Evolutionary conservation across 2,113 vertebrate genomes (phyloP), one percentile per base, ranked within the genome.

Genomic region (Puntigrus tetrazona): DNA sequence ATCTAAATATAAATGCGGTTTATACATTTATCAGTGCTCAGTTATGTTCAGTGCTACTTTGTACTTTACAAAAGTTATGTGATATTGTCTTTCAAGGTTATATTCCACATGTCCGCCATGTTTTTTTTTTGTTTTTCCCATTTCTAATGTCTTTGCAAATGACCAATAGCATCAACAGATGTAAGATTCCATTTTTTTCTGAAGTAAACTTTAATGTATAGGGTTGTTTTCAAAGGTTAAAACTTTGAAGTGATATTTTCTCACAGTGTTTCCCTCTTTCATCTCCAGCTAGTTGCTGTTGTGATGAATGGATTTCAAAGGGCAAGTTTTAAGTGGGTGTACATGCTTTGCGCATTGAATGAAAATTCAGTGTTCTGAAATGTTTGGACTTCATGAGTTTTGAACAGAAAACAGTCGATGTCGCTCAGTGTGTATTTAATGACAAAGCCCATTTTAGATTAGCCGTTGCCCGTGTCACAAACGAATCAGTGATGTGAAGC

Each of bases 221-320:
- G 72, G 7, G 72, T 47, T 74, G 72, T 74, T 74, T 10, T 74
- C 25, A 47, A 27, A 47, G 38, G 27, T 13, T 47, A 74, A 45
- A 27, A 14, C 7, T 70, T 70, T 70, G 34, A 72, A 72, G 22
- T 43, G 25, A 43, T 72, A 72, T 25, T 70, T 41, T 41, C 36
- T 72, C 36, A 5, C 67, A 72, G 36, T 72, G 69, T 72, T 72
- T 72, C 36, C 13, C 69, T 41, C 36, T 25, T 41, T 20, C 69
- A 72, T 72, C 22, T 43, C 38, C 5, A 43, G 22, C 22, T 43
- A 72, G 72, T 74, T 47, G 41, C 72, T 74, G 25, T 16, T 74
- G 43, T 45, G 41, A 74, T 74, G 41, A 43, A 74, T 74, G 43
- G n/a, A 45, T 74, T 25, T 74, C 72, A 47, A 47, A 27, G 25